phyloP scores from a whole-genome alignment of 2,888 invertebrate genomes.

The Agonum fuliginosum region DNA sequence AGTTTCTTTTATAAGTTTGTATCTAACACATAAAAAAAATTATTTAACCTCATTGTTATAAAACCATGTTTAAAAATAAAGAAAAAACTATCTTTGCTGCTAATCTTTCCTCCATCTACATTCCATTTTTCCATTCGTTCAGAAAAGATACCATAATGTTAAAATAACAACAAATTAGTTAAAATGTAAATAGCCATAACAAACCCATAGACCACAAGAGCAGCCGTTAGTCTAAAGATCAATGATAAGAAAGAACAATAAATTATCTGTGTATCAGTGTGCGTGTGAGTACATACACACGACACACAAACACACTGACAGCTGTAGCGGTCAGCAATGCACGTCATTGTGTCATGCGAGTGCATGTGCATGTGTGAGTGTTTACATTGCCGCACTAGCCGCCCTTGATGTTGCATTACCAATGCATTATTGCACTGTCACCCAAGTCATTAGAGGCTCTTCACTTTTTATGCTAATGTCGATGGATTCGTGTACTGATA shows the following conservation, averaged over 20 bases:
- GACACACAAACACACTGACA: too few relatives aligned
- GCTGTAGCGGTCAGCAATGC: neutral
- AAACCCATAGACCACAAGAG: neutral
- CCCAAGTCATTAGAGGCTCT: neutral
- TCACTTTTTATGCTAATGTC: neutral
- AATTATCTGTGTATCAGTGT: slow-evolving; percentile 35
- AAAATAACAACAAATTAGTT: slow-evolving; percentile 20
- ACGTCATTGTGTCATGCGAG: slow-evolving; percentile 12
- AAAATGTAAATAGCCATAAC: slow-evolving; percentile 6
- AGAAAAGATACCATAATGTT: too few relatives aligned
- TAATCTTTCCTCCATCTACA: too few relatives aligned
- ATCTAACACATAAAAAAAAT: too few relatives aligned
- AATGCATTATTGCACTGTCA: slow-evolving; percentile 43
- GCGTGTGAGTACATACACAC: neutral
- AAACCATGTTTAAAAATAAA: too few relatives aligned
- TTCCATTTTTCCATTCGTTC: too few relatives aligned
- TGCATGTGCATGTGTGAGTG: slow-evolving; percentile 14
- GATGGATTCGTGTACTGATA: slow-evolving; percentile 9
- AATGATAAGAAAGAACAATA: slow-evolving; percentile 40
- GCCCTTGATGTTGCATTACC: slow-evolving; percentile 8
- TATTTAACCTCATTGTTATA: too few relatives aligned
- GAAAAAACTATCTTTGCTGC: too few relatives aligned
- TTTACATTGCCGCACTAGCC: slow-evolving; percentile 13
- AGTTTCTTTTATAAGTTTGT: too few relatives aligned
- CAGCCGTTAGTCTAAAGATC: slow-evolving; percentile 24